Conservation (phyloP, 2,797 vertebrate genomes). For the Macropodus opercularis region DNA sequence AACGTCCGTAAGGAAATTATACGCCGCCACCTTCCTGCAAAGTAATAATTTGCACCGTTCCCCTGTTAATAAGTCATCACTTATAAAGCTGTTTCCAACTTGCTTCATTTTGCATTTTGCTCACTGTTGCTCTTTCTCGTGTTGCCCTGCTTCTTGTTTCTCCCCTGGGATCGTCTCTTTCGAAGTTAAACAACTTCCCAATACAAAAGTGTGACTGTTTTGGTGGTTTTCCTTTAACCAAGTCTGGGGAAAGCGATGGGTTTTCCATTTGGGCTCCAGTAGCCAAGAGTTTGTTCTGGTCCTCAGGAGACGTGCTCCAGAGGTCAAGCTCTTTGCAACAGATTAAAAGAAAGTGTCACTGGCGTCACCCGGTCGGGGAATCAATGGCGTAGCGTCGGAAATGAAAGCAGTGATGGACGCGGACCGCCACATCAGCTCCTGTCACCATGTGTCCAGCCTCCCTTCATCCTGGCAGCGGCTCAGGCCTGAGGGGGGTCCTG, state of each 20-base stretch:
- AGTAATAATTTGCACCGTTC: constrained; percentile 4
- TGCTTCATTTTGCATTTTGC: constrained; percentile 31
- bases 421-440: constrained; percentile 72
- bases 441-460: constrained; percentile 64
- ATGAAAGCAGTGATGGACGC: constrained; percentile 76
- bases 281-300: constrained; percentile 58
- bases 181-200: constrained; percentile 52
- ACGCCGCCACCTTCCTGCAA: constrained; percentile 14
- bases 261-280: constrained; percentile 57
- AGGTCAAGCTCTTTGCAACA: constrained; percentile 72
- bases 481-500: constrained; percentile 57
- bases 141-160: constrained; percentile 11
- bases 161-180: constrained; percentile 25
- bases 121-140: constrained; percentile 28
- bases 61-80: constrained; percentile 35
- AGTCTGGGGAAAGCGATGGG: constrained; percentile 42
- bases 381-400: constrained; percentile 67
- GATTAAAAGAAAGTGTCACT: constrained; percentile 77
- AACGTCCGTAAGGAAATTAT: constrained; percentile 46
- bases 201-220: constrained; percentile 41
- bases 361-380: constrained; percentile 67
- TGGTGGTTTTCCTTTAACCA: constrained; percentile 31
- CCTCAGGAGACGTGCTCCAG: constrained; percentile 55
- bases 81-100: constrained; percentile 9
- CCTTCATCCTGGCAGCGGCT: constrained; percentile 66